Evolutionary conservation across 2,797 vertebrate genomes (phyloP).

Genomic region (Sebastes minor): DNA sequence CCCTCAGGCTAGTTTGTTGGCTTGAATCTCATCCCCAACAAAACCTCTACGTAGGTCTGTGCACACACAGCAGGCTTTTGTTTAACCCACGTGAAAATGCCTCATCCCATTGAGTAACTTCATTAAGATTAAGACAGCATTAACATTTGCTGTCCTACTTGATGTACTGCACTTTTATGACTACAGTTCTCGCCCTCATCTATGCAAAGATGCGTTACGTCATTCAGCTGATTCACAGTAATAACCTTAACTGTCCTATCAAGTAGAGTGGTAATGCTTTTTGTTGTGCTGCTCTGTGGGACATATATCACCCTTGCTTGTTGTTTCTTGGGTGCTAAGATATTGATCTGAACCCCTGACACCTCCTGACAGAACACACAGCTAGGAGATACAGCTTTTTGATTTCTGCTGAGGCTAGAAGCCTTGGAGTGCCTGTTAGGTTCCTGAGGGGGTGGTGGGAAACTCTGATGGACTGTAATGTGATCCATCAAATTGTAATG

Average conservation of each 20-base stretch:
- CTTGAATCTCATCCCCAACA: not conserved
- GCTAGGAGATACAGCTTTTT: slow-evolving; percentile 56
- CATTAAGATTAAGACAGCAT: not conserved
- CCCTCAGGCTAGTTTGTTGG: slow-evolving; percentile 20
- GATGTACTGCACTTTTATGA: not conserved
- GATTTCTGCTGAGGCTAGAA: slow-evolving; percentile 63
- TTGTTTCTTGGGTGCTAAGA: slow-evolving; percentile 49
- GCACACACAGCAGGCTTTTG: not conserved
- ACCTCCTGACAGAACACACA: slow-evolving; percentile 64
- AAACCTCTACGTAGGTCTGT: not conserved
- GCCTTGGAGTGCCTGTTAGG: slow-evolving; percentile 18
- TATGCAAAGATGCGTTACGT: not conserved
- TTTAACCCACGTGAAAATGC: not conserved
- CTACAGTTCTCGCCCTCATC: not conserved
- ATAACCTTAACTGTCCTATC: slow-evolving; percentile 24
- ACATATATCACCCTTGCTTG: slow-evolving; percentile 25
- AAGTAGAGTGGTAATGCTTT: slow-evolving; percentile 13
- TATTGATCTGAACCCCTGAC: slow-evolving; percentile 71
- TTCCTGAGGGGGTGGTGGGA: slow-evolving; percentile 9
- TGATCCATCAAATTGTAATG: slow-evolving; percentile 31
- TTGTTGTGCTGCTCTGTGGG: slow-evolving; percentile 22
- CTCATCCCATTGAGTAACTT: not conserved
- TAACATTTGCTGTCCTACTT: not conserved
- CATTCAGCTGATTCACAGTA: slow-evolving; percentile 10
- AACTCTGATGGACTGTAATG: slow-evolving; percentile 25